Base-by-base conservation (phyloP, 37 sponge, comb jelly and placozoan species). In the Chondrosia reniformis region DNA sequence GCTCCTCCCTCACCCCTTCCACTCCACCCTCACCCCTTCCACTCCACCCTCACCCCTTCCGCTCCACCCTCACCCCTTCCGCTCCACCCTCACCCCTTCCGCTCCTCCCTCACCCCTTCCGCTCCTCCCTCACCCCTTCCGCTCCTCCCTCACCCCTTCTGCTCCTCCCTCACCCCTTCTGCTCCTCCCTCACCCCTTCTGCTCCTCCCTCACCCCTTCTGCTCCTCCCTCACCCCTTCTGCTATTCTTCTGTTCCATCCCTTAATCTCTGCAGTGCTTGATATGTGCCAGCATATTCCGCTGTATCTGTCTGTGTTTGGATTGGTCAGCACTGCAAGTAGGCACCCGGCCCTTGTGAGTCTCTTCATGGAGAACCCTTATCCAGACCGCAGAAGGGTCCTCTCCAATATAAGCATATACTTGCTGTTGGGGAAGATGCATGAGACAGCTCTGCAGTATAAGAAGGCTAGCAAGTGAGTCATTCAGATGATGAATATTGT, bases 271-370 rank as follows among this genome's bases (percentile, higher is more conserved):
- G 15, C 67, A 89, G 92, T 95, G 1, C 66, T 95, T 45, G 95
- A 95, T 64, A 95, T 95, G 56, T 85, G 92, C 22, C 89, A 85
- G 28, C 95, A 95, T 54, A 58, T 87, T 0, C 86, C 83, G 33
- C 79, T 95, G 55, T 91, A 95, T 87, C 69, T 76, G 75, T 46
- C 89, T 8, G 75, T 76, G 9, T 56, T 95, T 74, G 67, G 37
- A 5, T 75, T 91, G 27, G 74, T 95, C 45, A 65, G 38, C 46
- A 78, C 80, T 7, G 59, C 89, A 28, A 62, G 83, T 15, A 19
- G 54, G 38, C 73, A 91, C 37, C 80, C 66, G 42, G 19, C 63
- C 56, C 45, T 78, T 22, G 67, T 57, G 39, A 79, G 71, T 28
- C 86, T 92, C 37, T 81, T 86, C 28, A 34, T 69, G 67, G 46